These are phyloP conservation scores for Cataglyphis rosenhaueri DNA, from an alignment of 2,888 invertebrate genomes.

Conservation along the genomic window DNA sequence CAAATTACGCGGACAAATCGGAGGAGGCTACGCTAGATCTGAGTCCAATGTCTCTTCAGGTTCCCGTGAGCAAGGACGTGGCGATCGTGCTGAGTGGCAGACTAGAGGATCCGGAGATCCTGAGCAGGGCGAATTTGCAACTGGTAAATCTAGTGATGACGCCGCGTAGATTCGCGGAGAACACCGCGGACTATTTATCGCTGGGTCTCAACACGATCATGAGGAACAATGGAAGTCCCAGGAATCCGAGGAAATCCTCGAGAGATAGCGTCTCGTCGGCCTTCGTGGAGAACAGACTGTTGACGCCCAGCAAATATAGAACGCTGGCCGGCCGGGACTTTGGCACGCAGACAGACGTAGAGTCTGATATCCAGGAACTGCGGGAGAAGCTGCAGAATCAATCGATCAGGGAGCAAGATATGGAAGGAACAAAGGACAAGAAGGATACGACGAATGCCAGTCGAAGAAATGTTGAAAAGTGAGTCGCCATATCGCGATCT, in stretches of 20 bases:
- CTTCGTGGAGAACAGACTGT: constrained; percentile 86
- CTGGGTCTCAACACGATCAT: constrained; percentile 70
- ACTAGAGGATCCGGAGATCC: constrained; percentile 80
- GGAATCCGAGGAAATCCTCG: constrained; percentile 26
- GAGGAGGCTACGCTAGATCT: constrained; percentile 34
- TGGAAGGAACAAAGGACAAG: constrained; percentile 87
- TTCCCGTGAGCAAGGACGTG: constrained; percentile 82
- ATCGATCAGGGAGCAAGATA: constrained; percentile 85
- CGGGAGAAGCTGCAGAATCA: constrained; percentile 73
- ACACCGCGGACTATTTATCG: constrained; percentile 58
- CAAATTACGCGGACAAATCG: not conserved
- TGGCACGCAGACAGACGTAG: constrained; percentile 90
- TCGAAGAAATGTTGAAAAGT: constrained; percentile 81
- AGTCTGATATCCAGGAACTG: constrained; percentile 87
- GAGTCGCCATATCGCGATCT: constrained; percentile 62
- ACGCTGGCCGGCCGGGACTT: constrained; percentile 87
- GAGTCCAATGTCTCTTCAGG: constrained; percentile 63
- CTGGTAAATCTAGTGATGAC: constrained; percentile 80
- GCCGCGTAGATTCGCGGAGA: constrained; percentile 65
- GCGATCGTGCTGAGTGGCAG: constrained; percentile 82
- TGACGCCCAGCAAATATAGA: constrained; percentile 88
- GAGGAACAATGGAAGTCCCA: constrained; percentile 57
- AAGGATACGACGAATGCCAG: constrained; percentile 90
- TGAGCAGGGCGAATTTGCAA: constrained; percentile 78
- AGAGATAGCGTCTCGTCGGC: constrained; percentile 66